Conservation (phyloP, 2,888 invertebrate genomes). For the Drosophila flavopinicola region DNA sequence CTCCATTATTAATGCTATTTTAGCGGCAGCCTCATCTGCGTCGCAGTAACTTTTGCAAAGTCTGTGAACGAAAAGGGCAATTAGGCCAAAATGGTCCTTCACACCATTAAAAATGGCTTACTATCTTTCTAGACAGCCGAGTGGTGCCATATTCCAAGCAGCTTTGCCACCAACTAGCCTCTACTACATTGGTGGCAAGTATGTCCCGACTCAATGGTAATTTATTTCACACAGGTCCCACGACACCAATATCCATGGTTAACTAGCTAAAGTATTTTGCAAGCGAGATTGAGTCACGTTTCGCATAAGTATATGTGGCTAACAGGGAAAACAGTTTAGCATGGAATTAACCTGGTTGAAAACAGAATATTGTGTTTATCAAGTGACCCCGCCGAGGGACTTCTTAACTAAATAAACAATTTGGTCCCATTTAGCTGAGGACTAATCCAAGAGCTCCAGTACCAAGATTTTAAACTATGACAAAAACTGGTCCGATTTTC, state of each 20-base stretch:
- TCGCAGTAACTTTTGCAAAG: conserved; percentile 30
- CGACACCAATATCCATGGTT: background rate
- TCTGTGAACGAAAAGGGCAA: conserved; percentile 37
- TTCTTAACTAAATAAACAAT: background rate
- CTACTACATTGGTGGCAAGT: conserved; percentile 3
- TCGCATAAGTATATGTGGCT: conserved; percentile 12
- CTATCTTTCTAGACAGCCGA: conserved; percentile 6
- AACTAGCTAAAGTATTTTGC: conserved; percentile 14
- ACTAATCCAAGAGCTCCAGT: too few species aligned
- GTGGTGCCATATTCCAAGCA: conserved; percentile 5
- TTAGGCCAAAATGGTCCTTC: conserved; percentile 33
- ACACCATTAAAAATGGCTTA: conserved; percentile 14
- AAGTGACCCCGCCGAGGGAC: background rate
- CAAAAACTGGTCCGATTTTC: too few species aligned
- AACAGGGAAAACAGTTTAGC: background rate
- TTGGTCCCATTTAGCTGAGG: background rate
- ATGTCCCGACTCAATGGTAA: conserved; percentile 40
- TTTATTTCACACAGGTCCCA: conserved; percentile 43
- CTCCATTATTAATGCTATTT: conserved; percentile 32
- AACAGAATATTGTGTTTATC: conserved; percentile 4
- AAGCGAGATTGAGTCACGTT: conserved; percentile 55
- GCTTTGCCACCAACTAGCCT: conserved; percentile 9
- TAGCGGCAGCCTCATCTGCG: conserved; percentile 38
- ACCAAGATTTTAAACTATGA: too few species aligned
- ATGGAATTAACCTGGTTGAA: conserved; percentile 7